These are phyloP conservation scores for Drosophila melanica DNA, from an alignment of 1,140 invertebrate genomes.

Conservation along the genomic window DNA sequence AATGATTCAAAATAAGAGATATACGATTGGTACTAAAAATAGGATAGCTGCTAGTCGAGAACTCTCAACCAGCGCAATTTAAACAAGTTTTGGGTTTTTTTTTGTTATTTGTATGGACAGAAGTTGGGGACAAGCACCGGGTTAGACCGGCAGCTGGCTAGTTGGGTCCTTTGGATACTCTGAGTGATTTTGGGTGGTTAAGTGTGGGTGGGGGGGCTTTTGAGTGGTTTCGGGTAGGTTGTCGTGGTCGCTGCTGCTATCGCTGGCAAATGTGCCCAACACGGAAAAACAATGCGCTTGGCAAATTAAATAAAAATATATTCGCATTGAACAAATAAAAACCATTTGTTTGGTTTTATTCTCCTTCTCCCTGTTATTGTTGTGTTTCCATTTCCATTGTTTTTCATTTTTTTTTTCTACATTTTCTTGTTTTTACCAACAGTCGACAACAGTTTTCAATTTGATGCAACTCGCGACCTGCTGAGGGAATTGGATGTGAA, in stretches of 20 bases:
- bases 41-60: not conserved
- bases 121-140: slow-evolving; percentile 8
- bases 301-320: slow-evolving; percentile 68
- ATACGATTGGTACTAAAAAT: too few species aligned
- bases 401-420: slow-evolving; percentile 15
- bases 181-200: not conserved
- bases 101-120: not conserved
- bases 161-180: not conserved
- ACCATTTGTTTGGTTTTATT: slow-evolving; percentile 56
- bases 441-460: slow-evolving; percentile 90
- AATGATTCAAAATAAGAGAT: too few species aligned
- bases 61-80: not conserved
- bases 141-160: slow-evolving; percentile 3
- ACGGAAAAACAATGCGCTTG: slow-evolving; percentile 53
- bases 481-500: slow-evolving; percentile 90
- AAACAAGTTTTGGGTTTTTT: not conserved
- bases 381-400: slow-evolving; percentile 15
- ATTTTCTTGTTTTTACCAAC: slow-evolving; percentile 44
- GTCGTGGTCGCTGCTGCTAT: slow-evolving; percentile 8
- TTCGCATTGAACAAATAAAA: slow-evolving; percentile 71
- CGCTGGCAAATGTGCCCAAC: slow-evolving; percentile 20
- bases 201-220: not conserved
- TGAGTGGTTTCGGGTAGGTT: not conserved
- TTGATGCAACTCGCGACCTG: slow-evolving; percentile 89
- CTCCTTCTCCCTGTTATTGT: slow-evolving; percentile 13